Percentiles rank a stretch among this genome's conserved stretches.
Evolutionary conservation across 2,888 invertebrate genomes (phyloP).

Genomic region (Drosophila siamana): DNA sequence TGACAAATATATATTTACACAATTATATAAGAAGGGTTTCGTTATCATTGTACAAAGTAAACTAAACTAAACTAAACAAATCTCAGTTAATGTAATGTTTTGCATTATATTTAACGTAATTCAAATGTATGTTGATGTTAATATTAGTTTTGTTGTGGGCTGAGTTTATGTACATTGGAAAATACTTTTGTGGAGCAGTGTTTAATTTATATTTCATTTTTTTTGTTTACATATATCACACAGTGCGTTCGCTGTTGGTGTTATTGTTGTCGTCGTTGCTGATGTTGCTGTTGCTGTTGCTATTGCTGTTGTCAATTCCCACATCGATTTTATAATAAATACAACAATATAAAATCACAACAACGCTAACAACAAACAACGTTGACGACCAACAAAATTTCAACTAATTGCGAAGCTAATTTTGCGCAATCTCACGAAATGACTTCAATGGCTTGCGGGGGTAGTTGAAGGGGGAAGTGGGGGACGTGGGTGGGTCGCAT

Average conservation of each 20-base stretch:
- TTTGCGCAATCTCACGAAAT: slow-evolving; percentile 62
- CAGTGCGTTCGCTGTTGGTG: slow-evolving; percentile 58
- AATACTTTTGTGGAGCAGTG: slow-evolving; percentile 62
- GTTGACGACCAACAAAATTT: slow-evolving; percentile 55
- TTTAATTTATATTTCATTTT: slow-evolving; percentile 51
- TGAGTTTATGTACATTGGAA: slow-evolving; percentile 44
- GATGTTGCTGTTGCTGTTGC: slow-evolving; percentile 31
- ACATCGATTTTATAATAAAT: slow-evolving; percentile 49
- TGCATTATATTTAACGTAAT: slow-evolving; percentile 51
- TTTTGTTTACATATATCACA: slow-evolving; percentile 78
- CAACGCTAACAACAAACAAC: slow-evolving; percentile 38
- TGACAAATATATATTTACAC: slow-evolving; percentile 20
- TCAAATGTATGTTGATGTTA: slow-evolving; percentile 52
- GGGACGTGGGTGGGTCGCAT: slow-evolving; percentile 22
- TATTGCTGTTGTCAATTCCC: slow-evolving; percentile 51
- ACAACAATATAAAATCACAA: slow-evolving; percentile 48
- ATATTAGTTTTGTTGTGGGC: slow-evolving; percentile 2
- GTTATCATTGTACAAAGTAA: slow-evolving; percentile 30
- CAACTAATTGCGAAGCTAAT: slow-evolving; percentile 75
- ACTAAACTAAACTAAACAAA: slow-evolving; percentile 57
- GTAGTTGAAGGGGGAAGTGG: not conserved
- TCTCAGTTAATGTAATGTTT: slow-evolving; percentile 43
- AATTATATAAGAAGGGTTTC: slow-evolving; percentile 52
- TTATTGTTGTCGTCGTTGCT: slow-evolving; percentile 30
- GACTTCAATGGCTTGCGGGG: slow-evolving; percentile 9